Evolutionary conservation across 2,888 invertebrate genomes (phyloP), one percentile per base, ranked within the genome.

Genomic region (Campaea margaritaria): DNA sequence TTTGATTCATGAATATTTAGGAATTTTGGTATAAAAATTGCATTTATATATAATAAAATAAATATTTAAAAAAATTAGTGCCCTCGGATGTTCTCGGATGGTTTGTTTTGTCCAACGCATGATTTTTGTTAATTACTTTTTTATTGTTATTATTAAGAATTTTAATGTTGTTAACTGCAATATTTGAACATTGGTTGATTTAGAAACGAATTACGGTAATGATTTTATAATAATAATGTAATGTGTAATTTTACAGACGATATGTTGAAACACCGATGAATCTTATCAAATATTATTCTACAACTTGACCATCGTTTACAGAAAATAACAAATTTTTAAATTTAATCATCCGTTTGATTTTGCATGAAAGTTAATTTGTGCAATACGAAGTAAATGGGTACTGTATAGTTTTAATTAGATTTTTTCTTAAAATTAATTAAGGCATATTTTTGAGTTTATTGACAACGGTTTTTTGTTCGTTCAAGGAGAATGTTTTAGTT

Each of bases 121-220:
- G 78, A 81, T 86, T 91, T 88, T 91, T 91, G 89, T 91, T 92
- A 82, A 82, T 86, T 87, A 86, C 83, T 86, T 87, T 89, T 69
- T 89, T 90, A 90, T 91, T 91, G 91, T 91, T 91, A 89, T 91
- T 85, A 88, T 88, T 91, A 90, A 91, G 87, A 90, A 83, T 89
- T 91, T 91, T 90, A 89, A 91, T 81, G 80, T 91, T 91, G 91
- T 91, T 91, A 85, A 85, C 76, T 84, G 82, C 88, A 87, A 89
- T 85, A 82, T 81, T 78, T 69, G 74, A 72, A 73, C 73, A 75
- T 75, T 75, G 75, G 76, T 72, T 75, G 64, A 62, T 67, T 59
- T 43, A 5, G 14, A 49, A 45, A 41, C 27, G 2, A 60, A 62
- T 69, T 50, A 62, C 60, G 62, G 63, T 42, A 38, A 75, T 70